Base-by-base conservation (phyloP, 2,113 vertebrate species). In the Tursiops truncatus region DNA sequence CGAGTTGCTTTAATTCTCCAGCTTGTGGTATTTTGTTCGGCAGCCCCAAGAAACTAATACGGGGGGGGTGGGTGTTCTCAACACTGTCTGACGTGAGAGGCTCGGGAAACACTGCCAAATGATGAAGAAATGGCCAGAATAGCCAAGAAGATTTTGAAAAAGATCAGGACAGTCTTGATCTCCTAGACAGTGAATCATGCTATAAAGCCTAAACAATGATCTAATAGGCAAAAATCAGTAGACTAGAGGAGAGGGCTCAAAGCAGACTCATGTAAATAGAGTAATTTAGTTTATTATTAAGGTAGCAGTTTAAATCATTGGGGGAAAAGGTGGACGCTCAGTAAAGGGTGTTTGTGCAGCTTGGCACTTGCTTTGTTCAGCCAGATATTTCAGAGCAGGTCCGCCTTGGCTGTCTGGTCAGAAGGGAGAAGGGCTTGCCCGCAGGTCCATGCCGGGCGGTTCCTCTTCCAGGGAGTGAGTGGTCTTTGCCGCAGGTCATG, bases 31-130 rank as follows among this genome's bases (percentile, higher is more conserved):
- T 70, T 36, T 26, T 9, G 41, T 63, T 36, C 0, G 1, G 21
- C 36, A 80, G 65, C 65, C 26, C 31, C 44, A 53, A 26, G 82
- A 63, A 77, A 13, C 70, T 5, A 5, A 5, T 2, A 28, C 18
- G 25, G 28, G 0, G 33, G 1, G 25, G 28, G 0, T 0, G 33
- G 1, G 1, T 60, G 1, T n/a, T 74, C 53, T 26, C 50, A 38
- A 18, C 62, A 12, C 50, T 50, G 18, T 26, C 86, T 21, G n/a
- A 5, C 7, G 6, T 65, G 20, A 5, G 38, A 38, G 11, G 5
- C 38, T 31, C 60, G 4, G 31, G 33, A n/a, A 63, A 20, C 26
- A 1, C 79, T 65, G 18, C 4, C 5, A n/a, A 53, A 44, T 70
- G 89, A 44, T 2, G n/a, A 68, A 67, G 44, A 7, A 62, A 36